Evolutionary conservation across 1,140 invertebrate genomes (phyloP), one percentile per base, ranked within the genome.

Genomic region (Idris sp.): DNA sequence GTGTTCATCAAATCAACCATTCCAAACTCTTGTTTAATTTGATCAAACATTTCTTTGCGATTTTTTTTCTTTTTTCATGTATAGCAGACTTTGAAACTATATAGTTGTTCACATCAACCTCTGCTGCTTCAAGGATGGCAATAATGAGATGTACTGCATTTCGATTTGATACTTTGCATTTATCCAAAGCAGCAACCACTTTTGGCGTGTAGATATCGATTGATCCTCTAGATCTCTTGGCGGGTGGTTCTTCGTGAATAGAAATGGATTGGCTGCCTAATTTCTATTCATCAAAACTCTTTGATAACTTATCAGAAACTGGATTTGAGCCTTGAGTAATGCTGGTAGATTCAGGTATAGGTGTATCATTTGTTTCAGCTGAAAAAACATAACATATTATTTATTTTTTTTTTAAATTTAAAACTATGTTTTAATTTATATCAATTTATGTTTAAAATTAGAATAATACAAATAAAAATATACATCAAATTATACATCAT

Each of bases 131-230:
- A 8, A 53, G 33, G n/a, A 53, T 18, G 13, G 33, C 1, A 15
- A 28, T 15, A n/a, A 38, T 38, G 2, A 53, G 19, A 26, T 15
- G 11, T 9, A 13, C 48, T 10, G 22, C 48, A 10, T 53, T 26
- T 38, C 48, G 10, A 16, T 16, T 16, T 1, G 19, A 38, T 4
- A 53, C n/a, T 26, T 36, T 53, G n/a, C 33, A 38, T 38, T 38
- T 53, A 26, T 53, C 48, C 14, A 53, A 53, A 38, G 13, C 48
- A 14, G 33, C 11, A 14, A 26, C 33, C 1, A 53, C 11, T 28
- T 38, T 53, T 26, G 31, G 33, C 16, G 48, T 53, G 11, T 4
- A 36, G 13, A 38, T 53, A 53, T 53, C 13, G 1, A 26, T 38
- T 15, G 33, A 22, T 16, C 13, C 48, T 26, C 22, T 22, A 19